Conservation (phyloP, 2,113 vertebrate species). For the Heliornis fulica region DNA sequence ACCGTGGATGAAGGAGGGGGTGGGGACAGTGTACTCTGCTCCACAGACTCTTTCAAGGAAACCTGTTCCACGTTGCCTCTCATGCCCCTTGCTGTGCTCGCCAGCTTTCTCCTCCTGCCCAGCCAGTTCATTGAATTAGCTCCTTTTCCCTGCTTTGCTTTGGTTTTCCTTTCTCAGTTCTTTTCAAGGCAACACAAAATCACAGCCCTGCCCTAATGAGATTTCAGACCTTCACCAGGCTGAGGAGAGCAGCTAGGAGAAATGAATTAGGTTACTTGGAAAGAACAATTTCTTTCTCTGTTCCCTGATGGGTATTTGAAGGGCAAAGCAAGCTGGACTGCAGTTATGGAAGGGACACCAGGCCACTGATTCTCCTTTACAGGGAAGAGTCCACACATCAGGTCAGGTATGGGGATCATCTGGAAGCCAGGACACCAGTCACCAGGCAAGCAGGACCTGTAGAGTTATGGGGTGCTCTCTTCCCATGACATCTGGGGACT, state of each 20-base stretch:
- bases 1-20: not conserved
- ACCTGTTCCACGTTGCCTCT: not conserved
- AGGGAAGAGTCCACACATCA: not conserved
- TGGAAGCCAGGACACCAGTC: not conserved
- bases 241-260: not conserved
- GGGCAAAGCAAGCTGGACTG: not conserved
- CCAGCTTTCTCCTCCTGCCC: not conserved
- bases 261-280: not conserved
- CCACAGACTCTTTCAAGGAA: slow-evolving; percentile 5
- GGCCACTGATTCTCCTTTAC: not conserved
- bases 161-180: not conserved
- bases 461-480: not conserved
- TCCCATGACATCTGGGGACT: not conserved
- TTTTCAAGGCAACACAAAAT: not conserved
- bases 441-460: not conserved
- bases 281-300: not conserved
- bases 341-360: not conserved
- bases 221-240: not conserved
- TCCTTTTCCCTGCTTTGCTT: not conserved
- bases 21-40: not conserved
- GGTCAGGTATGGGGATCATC: not conserved
- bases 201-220: not conserved
- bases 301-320: not conserved
- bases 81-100: not conserved
- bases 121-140: not conserved